Base-by-base conservation (phyloP, 2,888 invertebrate genomes). In the Allygus modestus region DNA sequence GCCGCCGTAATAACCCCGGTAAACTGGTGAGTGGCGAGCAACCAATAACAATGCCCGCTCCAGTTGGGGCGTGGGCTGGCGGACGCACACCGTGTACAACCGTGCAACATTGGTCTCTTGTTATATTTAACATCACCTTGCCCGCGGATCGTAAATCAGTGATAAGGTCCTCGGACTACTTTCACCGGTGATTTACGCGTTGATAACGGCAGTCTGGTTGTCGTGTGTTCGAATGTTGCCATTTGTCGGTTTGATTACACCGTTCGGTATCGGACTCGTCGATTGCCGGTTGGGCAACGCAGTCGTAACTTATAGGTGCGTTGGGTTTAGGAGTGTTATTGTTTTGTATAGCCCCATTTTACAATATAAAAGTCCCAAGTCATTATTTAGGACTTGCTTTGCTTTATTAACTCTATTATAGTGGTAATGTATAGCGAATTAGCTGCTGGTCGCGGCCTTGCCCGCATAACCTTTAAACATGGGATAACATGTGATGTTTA, bases 91-190 rank as follows among this genome's bases (percentile, higher is more conserved):
- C 2, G 51, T 51, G 17, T 51, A n/a, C n/a, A 51, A 51, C 51
- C 2, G 15, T 51, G 51, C 20, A 61, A 61, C 61, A 23, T 61
- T 23, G 26, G 28, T 61, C 61, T 54, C 26, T n/a, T 20, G 54
- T 54, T 54, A 54, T 26, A 23, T 61, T 61, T 61, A 23, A 61
- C 12, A 61, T 61, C 61, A 23, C 61, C 23, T 28, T 23, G 23
- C 12, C 61, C 20, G 28, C 1, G 28, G 61, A 20, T 15, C 61
- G 20, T 61, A 61, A 28, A 23, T 61, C 61, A 61, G 2, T n/a
- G 61, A 61, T 61, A 61, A 61, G 61, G 20, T 23, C 61, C 12
- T 61, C 61, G 61, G 26, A 26, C 61, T n/a, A 61, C 61, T 61
- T 61, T 61, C 61, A 61, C 61, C 61, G 20, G 61, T 61, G 61